Percentiles rank a stretch among this genome's conserved stretches.
These are phyloP conservation scores for Ophioninae sp. DNA, from an alignment of 2,888 invertebrate species.

Conservation along the genomic window DNA sequence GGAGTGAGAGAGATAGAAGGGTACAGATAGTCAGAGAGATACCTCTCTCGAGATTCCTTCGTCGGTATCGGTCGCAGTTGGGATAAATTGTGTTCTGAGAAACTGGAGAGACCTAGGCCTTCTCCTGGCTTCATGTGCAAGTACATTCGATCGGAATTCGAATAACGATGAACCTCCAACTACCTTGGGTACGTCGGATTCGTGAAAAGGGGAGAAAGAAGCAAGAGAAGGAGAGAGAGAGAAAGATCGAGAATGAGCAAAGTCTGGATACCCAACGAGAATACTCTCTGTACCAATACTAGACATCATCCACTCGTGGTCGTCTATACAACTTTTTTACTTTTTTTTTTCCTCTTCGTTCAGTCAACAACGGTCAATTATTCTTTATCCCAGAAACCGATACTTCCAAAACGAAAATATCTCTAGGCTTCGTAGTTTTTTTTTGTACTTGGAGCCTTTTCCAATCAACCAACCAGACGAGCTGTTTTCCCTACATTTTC, in stretches of 20 bases:
- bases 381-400: conserved; percentile 34
- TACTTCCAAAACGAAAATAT: conserved; percentile 39
- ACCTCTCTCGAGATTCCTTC: conserved; percentile 45
- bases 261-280: conserved; percentile 21
- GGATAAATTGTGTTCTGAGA: conserved; percentile 56
- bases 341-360: conserved; percentile 18
- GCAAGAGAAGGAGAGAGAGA: conserved; percentile 23
- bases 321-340: conserved; percentile 8
- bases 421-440: conserved; percentile 3
- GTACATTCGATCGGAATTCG: conserved; percentile 58
- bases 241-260: conserved; percentile 20
- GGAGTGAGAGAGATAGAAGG: background rate
- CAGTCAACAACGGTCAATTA: conserved; percentile 50
- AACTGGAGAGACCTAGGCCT: conserved; percentile 43
- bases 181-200: conserved; percentile 45
- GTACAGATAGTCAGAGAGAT: background rate
- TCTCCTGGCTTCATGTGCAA: conserved; percentile 30
- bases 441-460: background rate
- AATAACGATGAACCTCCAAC: conserved; percentile 56
- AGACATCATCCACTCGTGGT: conserved; percentile 21
- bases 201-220: conserved; percentile 34
- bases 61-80: conserved; percentile 32
- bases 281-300: conserved; percentile 36
- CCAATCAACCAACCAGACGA: conserved; percentile 12
- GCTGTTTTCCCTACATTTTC: conserved; percentile 21